Evolutionary conservation across 2,113 vertebrate genomes (phyloP), one percentile per base, ranked within the genome.

Genomic region (Cervus canadensis): DNA sequence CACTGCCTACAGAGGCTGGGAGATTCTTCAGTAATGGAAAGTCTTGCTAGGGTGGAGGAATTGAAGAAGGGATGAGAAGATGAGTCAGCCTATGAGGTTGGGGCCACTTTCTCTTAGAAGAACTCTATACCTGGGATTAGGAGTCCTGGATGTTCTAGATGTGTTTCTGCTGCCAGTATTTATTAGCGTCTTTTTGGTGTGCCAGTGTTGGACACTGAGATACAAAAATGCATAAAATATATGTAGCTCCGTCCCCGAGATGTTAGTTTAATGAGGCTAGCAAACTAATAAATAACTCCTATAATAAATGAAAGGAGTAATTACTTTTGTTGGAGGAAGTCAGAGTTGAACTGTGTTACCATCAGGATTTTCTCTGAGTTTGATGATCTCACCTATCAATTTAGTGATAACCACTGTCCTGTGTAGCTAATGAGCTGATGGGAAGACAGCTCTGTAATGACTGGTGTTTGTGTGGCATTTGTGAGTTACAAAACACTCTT

Each of bases 321-420:
- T 95, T 92, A 84, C 33, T 57, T 94, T 28, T 87, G 36, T 11
- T 91, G 43, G 62, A 87, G 43, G 54, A 94, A 95, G 50, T 89
- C 23, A 91, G 28, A 48, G 67, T 76, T 59, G 78, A 97, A 15
- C 17, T n/a, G 5, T 94, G 59, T 91, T 95, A 88, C 12, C 36
- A 62, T 89, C 17, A 92, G 71, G 57, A 87, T 92, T 95, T 96
- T 89, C 87, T 97, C 33, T 92, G 56, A 84, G 50, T 30, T 97
- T 87, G 54, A 84, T 94, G 26, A 45, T 91, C 67, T 60, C 10
- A 91, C 83, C n/a, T 86, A 36, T 87, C 43, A 94, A 7, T 21
- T 25, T 87, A 23, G 9, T 97, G 60, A 86, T 71, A 94, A 54
- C 79, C 26, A 56, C 36, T 89, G 45, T 87, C 59, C 36, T 56